These are phyloP conservation scores for Platyrinchus mystaceus DNA, from an alignment of 2,797 vertebrate genomes.

Conservation along the genomic window DNA sequence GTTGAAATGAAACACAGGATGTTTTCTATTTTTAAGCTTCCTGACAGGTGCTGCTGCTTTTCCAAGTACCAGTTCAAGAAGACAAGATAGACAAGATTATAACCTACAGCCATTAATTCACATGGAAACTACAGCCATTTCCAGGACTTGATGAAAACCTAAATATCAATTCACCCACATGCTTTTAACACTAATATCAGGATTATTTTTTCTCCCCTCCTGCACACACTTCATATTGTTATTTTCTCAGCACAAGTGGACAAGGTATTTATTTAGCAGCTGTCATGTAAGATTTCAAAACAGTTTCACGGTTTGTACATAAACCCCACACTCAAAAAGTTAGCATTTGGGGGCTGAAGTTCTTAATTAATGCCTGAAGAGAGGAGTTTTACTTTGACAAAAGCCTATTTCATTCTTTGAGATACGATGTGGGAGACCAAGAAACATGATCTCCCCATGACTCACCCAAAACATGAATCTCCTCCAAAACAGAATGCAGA, in stretches of 20 bases:
- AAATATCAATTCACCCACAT: not conserved
- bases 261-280: not conserved
- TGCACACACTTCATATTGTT: not conserved
- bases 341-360: not conserved
- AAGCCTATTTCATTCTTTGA: not conserved
- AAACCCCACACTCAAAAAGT: not conserved
- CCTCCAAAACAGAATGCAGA: not conserved
- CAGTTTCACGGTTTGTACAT: not conserved
- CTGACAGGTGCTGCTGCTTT: not conserved
- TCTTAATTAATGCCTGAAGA: not conserved
- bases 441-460: fast-evolving
- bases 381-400: not conserved
- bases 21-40: not conserved
- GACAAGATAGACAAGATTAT: not conserved
- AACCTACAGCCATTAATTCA: not conserved
- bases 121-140: not conserved
- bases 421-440: not conserved
- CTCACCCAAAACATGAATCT: fast-evolving
- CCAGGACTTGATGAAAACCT: not conserved
- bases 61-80: not conserved
- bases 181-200: not conserved
- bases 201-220: not conserved
- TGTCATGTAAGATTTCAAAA: not conserved
- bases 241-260: not conserved
- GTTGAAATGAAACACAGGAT: not conserved